A percentile compares a stretch with the other conserved stretches of the same genome.
These are phyloP conservation scores for Phoenoteleia sp. DNA, from an alignment of 2,888 invertebrate species.

Conservation along the genomic window DNA sequence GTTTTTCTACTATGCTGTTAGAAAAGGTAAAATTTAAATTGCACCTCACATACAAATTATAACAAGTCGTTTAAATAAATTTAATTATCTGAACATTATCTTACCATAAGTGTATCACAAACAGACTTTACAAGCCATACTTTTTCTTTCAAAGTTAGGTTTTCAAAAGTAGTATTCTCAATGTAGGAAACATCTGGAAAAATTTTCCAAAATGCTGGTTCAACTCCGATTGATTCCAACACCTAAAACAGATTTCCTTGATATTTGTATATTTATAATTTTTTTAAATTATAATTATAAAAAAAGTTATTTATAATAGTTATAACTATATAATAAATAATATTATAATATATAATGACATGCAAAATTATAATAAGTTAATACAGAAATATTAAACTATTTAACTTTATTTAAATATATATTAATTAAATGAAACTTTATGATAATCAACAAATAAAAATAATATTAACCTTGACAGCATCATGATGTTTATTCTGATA, in stretches of 20 bases:
- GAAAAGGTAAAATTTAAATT: constrained; percentile 1
- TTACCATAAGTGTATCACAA: constrained; percentile 87
- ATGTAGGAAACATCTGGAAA: constrained; percentile 87
- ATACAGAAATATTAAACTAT: too few species aligned
- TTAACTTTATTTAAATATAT: too few species aligned
- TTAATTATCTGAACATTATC: not conserved
- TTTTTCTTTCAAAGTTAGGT: constrained; percentile 87
- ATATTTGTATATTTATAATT: too few species aligned
- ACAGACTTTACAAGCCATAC: constrained; percentile 88
- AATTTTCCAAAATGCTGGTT: constrained; percentile 88
- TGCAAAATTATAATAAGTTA: too few species aligned
- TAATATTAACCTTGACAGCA: constrained; percentile 81
- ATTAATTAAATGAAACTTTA: too few species aligned
- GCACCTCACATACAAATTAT: too few species aligned
- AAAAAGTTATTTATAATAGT: too few species aligned
- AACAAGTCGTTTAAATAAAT: not conserved
- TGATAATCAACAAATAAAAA: too few species aligned
- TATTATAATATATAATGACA: too few species aligned
- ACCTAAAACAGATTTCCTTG: too few species aligned
- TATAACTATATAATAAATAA: too few species aligned
- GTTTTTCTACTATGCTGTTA: constrained; percentile 87
- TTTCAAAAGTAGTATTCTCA: constrained; percentile 87
- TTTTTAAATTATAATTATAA: too few species aligned
- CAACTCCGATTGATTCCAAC: constrained; percentile 87
- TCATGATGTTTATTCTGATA: constrained; percentile 85